Evolutionary conservation across 2,113 vertebrate species (phyloP), one percentile per base, ranked within the genome.

Genomic region (Mystacornis crossleyi): DNA sequence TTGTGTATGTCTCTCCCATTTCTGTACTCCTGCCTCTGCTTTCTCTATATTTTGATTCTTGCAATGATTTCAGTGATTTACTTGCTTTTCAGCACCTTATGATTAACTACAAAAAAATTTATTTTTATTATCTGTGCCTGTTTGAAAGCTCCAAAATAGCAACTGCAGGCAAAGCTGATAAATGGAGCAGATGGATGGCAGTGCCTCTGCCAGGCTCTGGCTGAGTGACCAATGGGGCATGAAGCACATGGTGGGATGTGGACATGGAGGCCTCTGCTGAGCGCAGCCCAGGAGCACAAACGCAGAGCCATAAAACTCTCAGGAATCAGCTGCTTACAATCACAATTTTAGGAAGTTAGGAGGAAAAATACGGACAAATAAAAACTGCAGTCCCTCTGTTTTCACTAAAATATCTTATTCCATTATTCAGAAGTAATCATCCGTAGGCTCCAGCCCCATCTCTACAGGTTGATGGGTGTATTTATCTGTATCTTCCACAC

Each of bases 171-270:
- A 36, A 29, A 93, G 70, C 69, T 65, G 51, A 88, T 2, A 9
- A 72, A 92, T 2, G 28, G 87, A 53, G 23, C 60, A 71, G 87
- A 64, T 2, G 14, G 81, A 51, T 14, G 23, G 38, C 61, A 89
- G 55, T 28, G 36, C 57, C 61, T 91, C 54, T 6, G 7, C 18
- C 31, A 71, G 36, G 60, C 45, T 81, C 62, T 1, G 2, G 40
- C 31, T 2, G 0, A 69, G 47, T 4, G n/a, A 89, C 54, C 1
- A 0, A 34, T 0, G 6, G 20, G 14, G 16, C 5, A 5, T 2
- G 24, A 84, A 38, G 18, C 33, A 47, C 12, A 4, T 0, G 6
- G 17, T 5, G 10, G 14, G 57, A 77, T 42, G n/a, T 2, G 1
- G 43, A 73, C 53, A 19, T 0, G 0, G 25, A 40, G 50, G 25